Evolutionary conservation across 2,797 vertebrate genomes (phyloP).

Genomic region (Alectoris magna): DNA sequence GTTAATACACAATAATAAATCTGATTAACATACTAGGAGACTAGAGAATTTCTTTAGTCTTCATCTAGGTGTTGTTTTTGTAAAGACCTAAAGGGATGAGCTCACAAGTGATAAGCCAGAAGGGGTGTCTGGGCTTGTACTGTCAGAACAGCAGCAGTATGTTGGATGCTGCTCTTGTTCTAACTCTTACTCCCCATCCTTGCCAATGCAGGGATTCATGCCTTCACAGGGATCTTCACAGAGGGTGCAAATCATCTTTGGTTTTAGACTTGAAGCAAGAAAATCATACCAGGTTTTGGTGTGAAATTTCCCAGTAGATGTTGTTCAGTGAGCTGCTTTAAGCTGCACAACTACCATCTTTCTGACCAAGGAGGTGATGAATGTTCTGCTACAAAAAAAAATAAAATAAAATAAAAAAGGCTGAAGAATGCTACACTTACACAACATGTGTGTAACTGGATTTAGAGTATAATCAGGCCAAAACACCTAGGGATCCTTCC

Average conservation of each 20-base stretch:
- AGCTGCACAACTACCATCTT: not conserved
- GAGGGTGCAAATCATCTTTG: not conserved
- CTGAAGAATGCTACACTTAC: fast-evolving
- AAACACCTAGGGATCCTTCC: not conserved
- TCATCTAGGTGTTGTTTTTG: not conserved
- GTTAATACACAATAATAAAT: not conserved
- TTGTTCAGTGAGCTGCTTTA: not conserved
- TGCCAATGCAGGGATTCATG: not conserved
- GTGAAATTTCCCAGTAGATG: not conserved
- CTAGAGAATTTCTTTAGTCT: not conserved
- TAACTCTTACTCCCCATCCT: not conserved
- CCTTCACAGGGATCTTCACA: not conserved
- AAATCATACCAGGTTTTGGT: not conserved
- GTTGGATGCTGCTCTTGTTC: not conserved
- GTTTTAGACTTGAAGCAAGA: not conserved
- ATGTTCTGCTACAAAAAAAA: not conserved
- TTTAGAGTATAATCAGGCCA: not conserved
- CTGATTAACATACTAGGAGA: not conserved
- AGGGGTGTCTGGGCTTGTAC: not conserved
- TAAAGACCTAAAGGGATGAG: not conserved
- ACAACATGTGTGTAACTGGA: not conserved
- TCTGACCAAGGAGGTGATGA: not conserved
- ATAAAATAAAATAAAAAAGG: no score
- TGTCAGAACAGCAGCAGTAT: not conserved
- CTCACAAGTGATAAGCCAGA: not conserved